phyloP scores from a whole-genome alignment of 2,113 vertebrate genomes.

The Notiomystis cincta region DNA sequence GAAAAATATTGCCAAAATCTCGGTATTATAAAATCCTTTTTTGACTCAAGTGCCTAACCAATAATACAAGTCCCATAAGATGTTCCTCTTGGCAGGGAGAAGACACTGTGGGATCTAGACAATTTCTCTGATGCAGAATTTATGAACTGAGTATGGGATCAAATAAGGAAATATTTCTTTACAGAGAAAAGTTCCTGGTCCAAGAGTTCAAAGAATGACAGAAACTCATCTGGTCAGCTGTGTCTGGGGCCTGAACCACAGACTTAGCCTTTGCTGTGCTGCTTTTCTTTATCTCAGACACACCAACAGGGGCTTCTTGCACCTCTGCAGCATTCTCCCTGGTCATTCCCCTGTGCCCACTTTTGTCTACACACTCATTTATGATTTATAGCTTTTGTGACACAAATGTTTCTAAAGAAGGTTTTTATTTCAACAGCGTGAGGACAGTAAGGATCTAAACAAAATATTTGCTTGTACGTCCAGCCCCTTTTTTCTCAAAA shows the following conservation, averaged over 20 bases:
- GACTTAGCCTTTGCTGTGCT: not conserved
- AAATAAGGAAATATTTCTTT: not conserved
- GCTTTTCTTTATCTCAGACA: not conserved
- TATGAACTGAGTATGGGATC: not conserved
- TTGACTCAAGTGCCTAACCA: not conserved
- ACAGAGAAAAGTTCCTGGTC: not conserved
- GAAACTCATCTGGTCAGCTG: not conserved
- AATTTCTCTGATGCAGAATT: not conserved
- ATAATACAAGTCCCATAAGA: not conserved
- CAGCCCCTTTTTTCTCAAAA: not conserved
- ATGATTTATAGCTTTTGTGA: not conserved
- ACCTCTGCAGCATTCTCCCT: not conserved
- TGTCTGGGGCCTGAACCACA: not conserved
- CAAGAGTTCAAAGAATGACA: not conserved
- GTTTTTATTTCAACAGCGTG: not conserved
- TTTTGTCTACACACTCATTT: not conserved
- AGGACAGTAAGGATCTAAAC: not conserved
- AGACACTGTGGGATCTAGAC: not conserved
- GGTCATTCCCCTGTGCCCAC: not conserved
- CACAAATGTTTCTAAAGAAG: not conserved
- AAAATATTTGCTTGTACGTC: not conserved
- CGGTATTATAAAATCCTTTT: not conserved
- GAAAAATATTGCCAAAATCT: not conserved
- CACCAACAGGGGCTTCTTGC: not conserved
- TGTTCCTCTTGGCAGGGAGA: not conserved